Base-by-base conservation (phyloP, 2,888 invertebrate genomes). In the Lamproptera curius region DNA sequence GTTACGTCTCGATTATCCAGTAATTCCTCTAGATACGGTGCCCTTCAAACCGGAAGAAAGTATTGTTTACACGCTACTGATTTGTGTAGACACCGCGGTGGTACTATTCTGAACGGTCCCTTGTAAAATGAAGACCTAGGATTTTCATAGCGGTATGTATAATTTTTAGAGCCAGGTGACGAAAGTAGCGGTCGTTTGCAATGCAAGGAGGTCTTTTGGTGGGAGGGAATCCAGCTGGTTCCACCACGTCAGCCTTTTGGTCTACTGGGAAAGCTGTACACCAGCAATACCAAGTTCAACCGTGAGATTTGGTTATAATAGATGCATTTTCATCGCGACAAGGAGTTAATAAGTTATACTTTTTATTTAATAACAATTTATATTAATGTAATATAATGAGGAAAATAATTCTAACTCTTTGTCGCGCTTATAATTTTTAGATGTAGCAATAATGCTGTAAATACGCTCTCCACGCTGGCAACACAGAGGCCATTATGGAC, bases 141-240 rank as follows among this genome's bases (percentile, higher is more conserved):
- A n/a, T n/a, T n/a, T n/a, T n/a, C n/a, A n/a, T n/a, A n/a, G n/a
- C n/a, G n/a, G n/a, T n/a, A n/a, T n/a, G n/a, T n/a, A n/a, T n/a
- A n/a, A n/a, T 35, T 14, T 5, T 5, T 58, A 87, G 88, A 88
- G 53, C 68, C 73, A n/a, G 73, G 70, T 6, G 84, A 83, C 1
- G 85, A 87, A 6, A 40, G 52, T 28, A 73, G 69, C 42, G 89
- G 90, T 2, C 90, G 91, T 49, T 84, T 92, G 46, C 85, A 88
- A 39, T 91, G 91, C 65, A 91, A 90, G 70, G 92, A 93, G 67
- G 83, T 89, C 49, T 92, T 92, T 79, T 93, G 93, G 92, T 93
- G 93, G 93, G 91, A 91, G 49, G 93, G 93, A 14, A 85, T 93
- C 44, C 90, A 91, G 73, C 81, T 93, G 38, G 86, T 89, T 4